phyloP scores from a whole-genome alignment of 1,140 invertebrate species.

The Patella vulgata region DNA sequence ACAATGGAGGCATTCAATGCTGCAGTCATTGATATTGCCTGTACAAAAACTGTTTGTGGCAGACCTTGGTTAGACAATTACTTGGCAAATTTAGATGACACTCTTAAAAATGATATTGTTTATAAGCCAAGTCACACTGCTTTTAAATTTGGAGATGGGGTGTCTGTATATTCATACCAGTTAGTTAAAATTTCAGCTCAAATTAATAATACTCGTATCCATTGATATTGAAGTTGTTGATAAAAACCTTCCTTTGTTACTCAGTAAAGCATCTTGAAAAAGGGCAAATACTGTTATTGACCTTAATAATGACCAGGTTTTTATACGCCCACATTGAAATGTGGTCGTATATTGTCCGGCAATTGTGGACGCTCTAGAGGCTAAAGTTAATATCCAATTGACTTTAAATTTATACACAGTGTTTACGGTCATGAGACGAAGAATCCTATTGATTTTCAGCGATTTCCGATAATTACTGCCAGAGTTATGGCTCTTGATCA shows the following conservation, averaged over 20 bases:
- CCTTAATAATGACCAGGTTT: constrained; percentile 20
- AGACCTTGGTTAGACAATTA: constrained; percentile 17
- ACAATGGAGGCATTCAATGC: constrained; percentile 14
- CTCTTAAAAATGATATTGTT: neutral
- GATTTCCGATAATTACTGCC: no score
- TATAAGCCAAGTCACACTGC: neutral
- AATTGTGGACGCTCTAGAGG: no score
- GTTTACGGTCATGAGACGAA: no score
- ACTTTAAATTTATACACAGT: no score
- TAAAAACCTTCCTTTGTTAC: constrained; percentile 25
- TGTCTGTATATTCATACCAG: constrained; percentile 15
- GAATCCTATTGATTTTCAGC: no score
- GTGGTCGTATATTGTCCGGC: no score
- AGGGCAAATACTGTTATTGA: constrained; percentile 24
- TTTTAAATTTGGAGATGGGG: no score
- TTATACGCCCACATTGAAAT: no score
- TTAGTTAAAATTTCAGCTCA: constrained; percentile 20
- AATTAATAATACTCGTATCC: constrained; percentile 21
- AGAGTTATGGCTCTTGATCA: no score
- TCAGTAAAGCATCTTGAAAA: constrained; percentile 25
- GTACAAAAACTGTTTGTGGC: constrained; percentile 13
- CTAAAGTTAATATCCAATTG: no score
- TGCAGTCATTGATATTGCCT: constrained; percentile 28
- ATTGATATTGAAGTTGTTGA: constrained; percentile 29
- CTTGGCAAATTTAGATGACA: no score